Conservation (phyloP, 2,113 vertebrate species). For the Ptychochromis oligacanthus region DNA sequence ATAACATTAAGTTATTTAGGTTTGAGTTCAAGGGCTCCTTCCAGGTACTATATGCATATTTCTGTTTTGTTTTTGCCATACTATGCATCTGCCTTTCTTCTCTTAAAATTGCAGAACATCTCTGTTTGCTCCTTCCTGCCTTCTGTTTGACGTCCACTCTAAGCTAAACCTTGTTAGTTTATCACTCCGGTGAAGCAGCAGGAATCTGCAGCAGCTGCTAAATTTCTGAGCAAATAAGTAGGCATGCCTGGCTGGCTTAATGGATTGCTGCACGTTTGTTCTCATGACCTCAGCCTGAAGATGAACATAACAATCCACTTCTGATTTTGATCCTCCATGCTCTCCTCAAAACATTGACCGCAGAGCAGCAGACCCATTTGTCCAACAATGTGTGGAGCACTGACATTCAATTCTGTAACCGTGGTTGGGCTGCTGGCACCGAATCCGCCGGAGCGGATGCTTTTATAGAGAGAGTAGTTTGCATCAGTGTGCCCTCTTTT, state of each 20-base stretch:
- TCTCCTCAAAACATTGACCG: neutral
- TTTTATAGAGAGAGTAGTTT: slow-evolving; percentile 34
- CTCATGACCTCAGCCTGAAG: neutral
- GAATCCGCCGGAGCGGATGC: slow-evolving; percentile 10
- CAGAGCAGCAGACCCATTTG: neutral
- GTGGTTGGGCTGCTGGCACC: neutral
- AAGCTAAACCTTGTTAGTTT: slow-evolving; percentile 47
- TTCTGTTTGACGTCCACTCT: slow-evolving; percentile 14
- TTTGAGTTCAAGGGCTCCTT: neutral
- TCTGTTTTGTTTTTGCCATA: neutral
- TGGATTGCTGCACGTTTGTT: slow-evolving; percentile 1
- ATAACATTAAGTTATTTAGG: neutral
- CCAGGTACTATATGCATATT: neutral
- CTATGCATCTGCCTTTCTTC: neutral
- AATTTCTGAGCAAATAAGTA: slow-evolving; percentile 42
- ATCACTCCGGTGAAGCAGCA: slow-evolving; percentile 44
- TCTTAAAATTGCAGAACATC: neutral
- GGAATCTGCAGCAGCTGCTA: slow-evolving; percentile 19
- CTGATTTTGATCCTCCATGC: neutral
- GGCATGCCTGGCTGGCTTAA: neutral
- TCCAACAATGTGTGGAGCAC: neutral
- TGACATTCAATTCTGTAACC: neutral
- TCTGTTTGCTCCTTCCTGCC: neutral
- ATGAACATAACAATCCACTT: neutral
- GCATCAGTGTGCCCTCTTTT: neutral